These are phyloP conservation scores for Eristalinus sepulchralis DNA, from an alignment of 2,888 invertebrate species.

Conservation along the genomic window DNA sequence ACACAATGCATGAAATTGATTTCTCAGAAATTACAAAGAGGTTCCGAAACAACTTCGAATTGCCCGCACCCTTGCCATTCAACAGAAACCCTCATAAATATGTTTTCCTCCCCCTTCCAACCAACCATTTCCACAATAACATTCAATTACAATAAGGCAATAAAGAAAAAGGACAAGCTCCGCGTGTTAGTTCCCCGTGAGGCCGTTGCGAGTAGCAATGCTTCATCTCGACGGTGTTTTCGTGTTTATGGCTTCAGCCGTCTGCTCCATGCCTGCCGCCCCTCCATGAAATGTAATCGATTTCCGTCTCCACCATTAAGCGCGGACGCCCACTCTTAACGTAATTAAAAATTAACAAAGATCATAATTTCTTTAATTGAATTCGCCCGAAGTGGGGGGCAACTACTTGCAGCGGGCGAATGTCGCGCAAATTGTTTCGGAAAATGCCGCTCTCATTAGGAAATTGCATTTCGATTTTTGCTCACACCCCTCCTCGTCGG, in stretches of 20 bases:
- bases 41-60: too few species aligned
- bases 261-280: background rate
- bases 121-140: background rate
- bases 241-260: background rate
- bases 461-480: slow-evolving; percentile 1
- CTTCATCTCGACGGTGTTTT: background rate
- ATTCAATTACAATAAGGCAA: background rate
- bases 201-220: background rate
- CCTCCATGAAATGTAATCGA: background rate
- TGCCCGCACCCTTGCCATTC: background rate
- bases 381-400: background rate
- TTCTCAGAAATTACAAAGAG: too few species aligned
- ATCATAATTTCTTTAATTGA: slow-evolving; percentile 51
- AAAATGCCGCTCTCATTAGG: slow-evolving; percentile 19
- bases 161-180: background rate
- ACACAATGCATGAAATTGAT: too few species aligned
- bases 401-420: background rate
- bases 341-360: slow-evolving; percentile 52
- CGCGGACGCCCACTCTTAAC: background rate
- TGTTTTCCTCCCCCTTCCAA: background rate
- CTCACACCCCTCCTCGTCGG: background rate
- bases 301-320: background rate
- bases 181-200: background rate
- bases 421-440: background rate
- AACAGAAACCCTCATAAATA: background rate